Evolutionary conservation across 2,113 vertebrate species (phyloP).

Genomic region (Ochotona curzoniae): DNA sequence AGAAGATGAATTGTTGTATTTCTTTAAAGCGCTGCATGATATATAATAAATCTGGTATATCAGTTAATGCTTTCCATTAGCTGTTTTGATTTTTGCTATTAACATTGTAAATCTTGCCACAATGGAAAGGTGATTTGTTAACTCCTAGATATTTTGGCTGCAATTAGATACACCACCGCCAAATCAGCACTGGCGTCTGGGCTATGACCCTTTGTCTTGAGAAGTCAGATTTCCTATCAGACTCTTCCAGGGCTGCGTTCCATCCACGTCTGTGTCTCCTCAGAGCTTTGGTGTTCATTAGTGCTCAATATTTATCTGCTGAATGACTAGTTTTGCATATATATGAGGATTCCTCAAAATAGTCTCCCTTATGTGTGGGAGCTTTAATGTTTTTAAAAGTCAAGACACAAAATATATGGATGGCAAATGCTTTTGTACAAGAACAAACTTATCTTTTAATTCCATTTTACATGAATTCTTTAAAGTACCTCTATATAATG

Average conservation of each 20-base stretch:
- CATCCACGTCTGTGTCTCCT: background rate
- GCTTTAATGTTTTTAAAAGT: too few relatives aligned
- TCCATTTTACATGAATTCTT: too few relatives aligned
- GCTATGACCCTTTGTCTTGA: constrained; percentile 5
- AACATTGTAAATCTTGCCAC: background rate
- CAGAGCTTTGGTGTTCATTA: constrained; percentile 12
- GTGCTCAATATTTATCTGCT: constrained; percentile 30
- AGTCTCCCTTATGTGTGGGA: too few relatives aligned
- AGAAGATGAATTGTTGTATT: constrained; percentile 26
- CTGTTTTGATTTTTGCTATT: background rate
- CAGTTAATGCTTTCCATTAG: constrained; percentile 46
- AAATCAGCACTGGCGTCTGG: background rate
- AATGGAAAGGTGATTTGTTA: background rate
- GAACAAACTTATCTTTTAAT: too few relatives aligned
- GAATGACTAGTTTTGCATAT: background rate
- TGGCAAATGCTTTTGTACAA: too few relatives aligned
- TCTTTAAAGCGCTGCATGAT: constrained; percentile 36
- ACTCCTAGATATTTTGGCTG: constrained; percentile 18
- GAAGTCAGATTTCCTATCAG: background rate
- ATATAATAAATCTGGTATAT: constrained; percentile 48
- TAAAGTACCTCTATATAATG: constrained; percentile 2
- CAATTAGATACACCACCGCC: background rate
- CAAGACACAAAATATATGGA: too few relatives aligned
- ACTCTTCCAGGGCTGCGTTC: background rate
- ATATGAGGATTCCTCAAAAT: too few relatives aligned